phyloP scores from a whole-genome alignment of 2,888 invertebrate genomes.

The Trachelus iudaicus region DNA sequence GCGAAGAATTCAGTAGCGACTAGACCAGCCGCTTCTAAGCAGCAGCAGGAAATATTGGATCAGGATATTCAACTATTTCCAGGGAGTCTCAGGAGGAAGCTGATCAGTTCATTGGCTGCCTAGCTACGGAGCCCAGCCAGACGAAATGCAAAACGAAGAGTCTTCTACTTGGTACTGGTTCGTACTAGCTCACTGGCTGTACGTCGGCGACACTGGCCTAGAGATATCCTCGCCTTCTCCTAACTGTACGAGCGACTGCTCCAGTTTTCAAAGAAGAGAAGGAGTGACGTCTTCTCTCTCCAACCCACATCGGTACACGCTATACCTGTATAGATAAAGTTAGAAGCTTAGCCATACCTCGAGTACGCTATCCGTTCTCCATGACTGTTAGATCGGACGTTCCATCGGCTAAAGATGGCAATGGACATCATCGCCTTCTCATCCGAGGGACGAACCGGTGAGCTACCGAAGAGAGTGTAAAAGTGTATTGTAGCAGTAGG shows the following conservation, averaged over 20 bases:
- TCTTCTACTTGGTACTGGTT: neutral
- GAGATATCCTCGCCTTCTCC: neutral
- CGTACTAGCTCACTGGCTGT: neutral
- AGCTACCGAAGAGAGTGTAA: neutral
- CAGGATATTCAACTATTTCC: neutral
- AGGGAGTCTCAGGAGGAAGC: neutral
- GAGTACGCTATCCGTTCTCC: neutral
- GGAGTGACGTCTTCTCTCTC: neutral
- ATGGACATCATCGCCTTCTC: neutral
- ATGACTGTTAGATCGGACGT: neutral
- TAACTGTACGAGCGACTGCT: neutral
- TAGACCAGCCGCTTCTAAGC: neutral
- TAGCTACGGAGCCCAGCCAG: neutral
- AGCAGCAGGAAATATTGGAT: neutral
- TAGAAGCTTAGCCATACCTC: neutral
- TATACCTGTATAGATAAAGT: neutral
- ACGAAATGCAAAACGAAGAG: neutral
- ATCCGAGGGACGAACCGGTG: neutral
- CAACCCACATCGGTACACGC: neutral
- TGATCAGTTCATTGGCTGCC: neutral
- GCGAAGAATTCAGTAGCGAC: neutral
- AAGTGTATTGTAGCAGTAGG: neutral
- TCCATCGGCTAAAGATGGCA: neutral
- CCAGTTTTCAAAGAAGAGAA: neutral
- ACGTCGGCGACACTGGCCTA: neutral